phyloP scores from a whole-genome alignment of 2,888 invertebrate species.

The Drosophila antonietae region DNA sequence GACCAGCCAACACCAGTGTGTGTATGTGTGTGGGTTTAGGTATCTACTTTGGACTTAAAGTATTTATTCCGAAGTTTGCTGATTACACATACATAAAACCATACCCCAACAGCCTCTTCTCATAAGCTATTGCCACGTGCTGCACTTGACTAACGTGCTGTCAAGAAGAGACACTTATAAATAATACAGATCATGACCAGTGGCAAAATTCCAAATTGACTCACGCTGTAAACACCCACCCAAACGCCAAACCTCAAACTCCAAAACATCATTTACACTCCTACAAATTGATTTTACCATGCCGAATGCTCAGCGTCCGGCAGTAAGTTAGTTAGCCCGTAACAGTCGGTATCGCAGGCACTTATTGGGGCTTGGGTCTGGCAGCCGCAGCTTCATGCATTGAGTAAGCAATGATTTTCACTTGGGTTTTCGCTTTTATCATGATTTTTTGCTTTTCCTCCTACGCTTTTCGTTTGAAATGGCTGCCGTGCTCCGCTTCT shows the following conservation, averaged over 20 bases:
- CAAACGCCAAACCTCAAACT: conserved; percentile 4
- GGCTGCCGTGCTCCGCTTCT: not conserved
- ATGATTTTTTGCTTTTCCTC: conserved; percentile 14
- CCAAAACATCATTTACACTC: conserved; percentile 24
- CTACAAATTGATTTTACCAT: conserved; percentile 46
- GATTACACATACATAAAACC: not conserved
- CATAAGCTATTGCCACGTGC: conserved; percentile 45
- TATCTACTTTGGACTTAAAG: conserved; percentile 23
- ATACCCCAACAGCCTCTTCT: conserved; percentile 1
- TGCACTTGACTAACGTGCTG: conserved; percentile 48
- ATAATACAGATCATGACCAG: conserved; percentile 61
- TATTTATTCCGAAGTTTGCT: conserved; percentile 30
- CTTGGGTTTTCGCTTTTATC: conserved; percentile 38
- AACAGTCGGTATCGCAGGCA: conserved; percentile 24
- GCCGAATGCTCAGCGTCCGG: conserved; percentile 9
- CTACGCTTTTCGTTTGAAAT: conserved; percentile 16
- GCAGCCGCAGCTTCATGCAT: conserved; percentile 24
- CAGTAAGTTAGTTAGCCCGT: conserved; percentile 46
- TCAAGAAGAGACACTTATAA: conserved; percentile 48
- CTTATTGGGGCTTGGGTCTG: conserved; percentile 1
- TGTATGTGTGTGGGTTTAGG: not conserved
- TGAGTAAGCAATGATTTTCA: conserved; percentile 57
- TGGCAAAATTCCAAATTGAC: conserved; percentile 34
- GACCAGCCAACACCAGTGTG: not conserved
- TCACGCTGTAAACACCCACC: conserved; percentile 22